Base-by-base conservation (phyloP, 1,140 invertebrate species). In the Tetraneura akinire region DNA sequence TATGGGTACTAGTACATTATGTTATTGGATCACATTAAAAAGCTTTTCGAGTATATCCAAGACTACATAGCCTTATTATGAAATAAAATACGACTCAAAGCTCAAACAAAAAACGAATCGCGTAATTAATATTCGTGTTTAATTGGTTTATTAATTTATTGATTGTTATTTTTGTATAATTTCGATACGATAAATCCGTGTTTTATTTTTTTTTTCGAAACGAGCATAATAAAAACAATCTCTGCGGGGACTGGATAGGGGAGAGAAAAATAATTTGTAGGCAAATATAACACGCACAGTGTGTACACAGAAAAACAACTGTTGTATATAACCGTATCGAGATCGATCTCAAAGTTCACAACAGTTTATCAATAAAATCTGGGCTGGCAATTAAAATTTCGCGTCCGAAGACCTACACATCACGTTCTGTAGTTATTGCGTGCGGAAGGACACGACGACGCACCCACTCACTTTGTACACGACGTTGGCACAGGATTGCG, bases 131-230 rank as follows among this genome's bases (percentile, higher is more conserved):
- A 16, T 62, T 16, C 29, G 10, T 16, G 16, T 32, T n/a, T 26
- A 14, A 62, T 62, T 18, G 57, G 60, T 62, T 62, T 62, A 18
- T n/a, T n/a, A n/a, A n/a, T n/a, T n/a, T n/a, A n/a, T n/a, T n/a
- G n/a, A n/a, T n/a, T n/a, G n/a, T 37, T 37, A 37, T 37, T 37
- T 4, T 37, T 37, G n/a, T n/a, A 37, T 37, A 4, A 62, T 62
- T 62, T 62, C 26, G 10, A 62, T 29, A 6, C 29, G 8, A 14
- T 18, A 62, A 6, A 29, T 10, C 16, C 16, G 4, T 47, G 3
- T 37, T 37, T 37, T 10, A 47, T 14, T 14, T 47, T 47, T 47
- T n/a, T n/a, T n/a, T n/a, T n/a, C n/a, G n/a, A n/a, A n/a, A n/a
- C n/a, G n/a, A n/a, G n/a, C n/a, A n/a, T n/a, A n/a, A n/a, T n/a